Evolutionary conservation across 2,113 vertebrate species (phyloP).

Genomic region (Labeo catla): DNA sequence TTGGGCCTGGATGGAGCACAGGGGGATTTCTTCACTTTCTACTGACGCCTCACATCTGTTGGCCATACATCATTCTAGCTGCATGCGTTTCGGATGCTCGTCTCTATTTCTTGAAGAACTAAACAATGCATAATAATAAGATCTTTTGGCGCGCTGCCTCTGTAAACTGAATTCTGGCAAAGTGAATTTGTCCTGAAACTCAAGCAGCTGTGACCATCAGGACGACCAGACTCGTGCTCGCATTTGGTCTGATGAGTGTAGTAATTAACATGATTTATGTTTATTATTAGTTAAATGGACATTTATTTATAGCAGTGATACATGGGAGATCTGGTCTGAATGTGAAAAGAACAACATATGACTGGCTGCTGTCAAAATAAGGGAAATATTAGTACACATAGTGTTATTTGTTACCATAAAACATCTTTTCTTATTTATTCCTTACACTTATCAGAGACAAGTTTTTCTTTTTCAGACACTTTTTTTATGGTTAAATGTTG

Average conservation of each 20-base stretch:
- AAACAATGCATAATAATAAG: conserved; percentile 26
- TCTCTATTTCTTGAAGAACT: conserved; percentile 8
- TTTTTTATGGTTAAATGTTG: too few relatives aligned
- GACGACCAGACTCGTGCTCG: background rate
- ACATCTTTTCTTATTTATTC: too few relatives aligned
- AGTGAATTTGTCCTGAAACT: background rate
- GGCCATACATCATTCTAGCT: conserved; percentile 4
- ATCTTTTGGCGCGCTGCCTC: conserved; percentile 18
- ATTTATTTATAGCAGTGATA: background rate
- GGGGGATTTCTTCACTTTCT: background rate
- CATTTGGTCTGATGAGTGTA: background rate
- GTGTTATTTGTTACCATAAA: too few relatives aligned
- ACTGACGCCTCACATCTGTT: conserved; percentile 39
- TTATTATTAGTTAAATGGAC: conserved; percentile 7
- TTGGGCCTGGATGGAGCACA: background rate
- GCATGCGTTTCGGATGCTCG: background rate
- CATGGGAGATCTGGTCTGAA: background rate
- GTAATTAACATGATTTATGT: background rate
- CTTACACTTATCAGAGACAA: too few relatives aligned
- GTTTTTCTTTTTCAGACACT: too few relatives aligned
- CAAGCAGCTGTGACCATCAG: conserved; percentile 29
- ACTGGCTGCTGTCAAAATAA: background rate
- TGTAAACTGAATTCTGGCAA: conserved; percentile 33
- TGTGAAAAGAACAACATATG: background rate
- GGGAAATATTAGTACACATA: background rate